Evolutionary conservation across 2,888 invertebrate genomes (phyloP).

Genomic region (Exocentrus adspersus): DNA sequence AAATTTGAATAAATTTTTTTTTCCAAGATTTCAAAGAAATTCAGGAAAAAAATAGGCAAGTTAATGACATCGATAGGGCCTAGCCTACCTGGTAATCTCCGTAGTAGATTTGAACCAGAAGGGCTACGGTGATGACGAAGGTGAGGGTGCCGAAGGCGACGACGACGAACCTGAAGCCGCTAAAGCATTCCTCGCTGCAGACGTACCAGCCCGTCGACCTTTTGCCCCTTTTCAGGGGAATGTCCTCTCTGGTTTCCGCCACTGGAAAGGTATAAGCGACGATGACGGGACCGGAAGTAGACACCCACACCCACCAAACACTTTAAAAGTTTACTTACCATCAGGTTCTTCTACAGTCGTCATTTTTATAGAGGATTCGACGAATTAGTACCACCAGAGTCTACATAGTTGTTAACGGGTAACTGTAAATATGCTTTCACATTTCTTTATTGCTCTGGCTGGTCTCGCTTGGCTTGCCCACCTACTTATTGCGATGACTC

Average conservation of each 20-base stretch:
- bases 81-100: slow-evolving; percentile 78
- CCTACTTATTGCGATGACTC: not conserved
- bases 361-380: no score
- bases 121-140: slow-evolving; percentile 74
- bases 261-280: slow-evolving; percentile 18
- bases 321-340: slow-evolving; percentile 22
- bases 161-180: slow-evolving; percentile 74
- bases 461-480: not conserved
- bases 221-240: slow-evolving; percentile 65
- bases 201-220: slow-evolving; percentile 52
- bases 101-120: slow-evolving; percentile 77
- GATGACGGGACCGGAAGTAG: no score
- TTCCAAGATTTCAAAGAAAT: no score
- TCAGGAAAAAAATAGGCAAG: no score
- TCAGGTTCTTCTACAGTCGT: slow-evolving; percentile 30
- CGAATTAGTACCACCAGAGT: no score
- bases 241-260: slow-evolving; percentile 67
- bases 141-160: slow-evolving; percentile 74
- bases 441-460: slow-evolving; percentile 32
- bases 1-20: no score
- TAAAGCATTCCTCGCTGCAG: slow-evolving; percentile 59
- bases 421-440: no score
- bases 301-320: no score
- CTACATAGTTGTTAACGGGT: no score
- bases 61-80: no score